Evolutionary conservation across 2,113 vertebrate species (phyloP).

Genomic region (Lagopus muta): DNA sequence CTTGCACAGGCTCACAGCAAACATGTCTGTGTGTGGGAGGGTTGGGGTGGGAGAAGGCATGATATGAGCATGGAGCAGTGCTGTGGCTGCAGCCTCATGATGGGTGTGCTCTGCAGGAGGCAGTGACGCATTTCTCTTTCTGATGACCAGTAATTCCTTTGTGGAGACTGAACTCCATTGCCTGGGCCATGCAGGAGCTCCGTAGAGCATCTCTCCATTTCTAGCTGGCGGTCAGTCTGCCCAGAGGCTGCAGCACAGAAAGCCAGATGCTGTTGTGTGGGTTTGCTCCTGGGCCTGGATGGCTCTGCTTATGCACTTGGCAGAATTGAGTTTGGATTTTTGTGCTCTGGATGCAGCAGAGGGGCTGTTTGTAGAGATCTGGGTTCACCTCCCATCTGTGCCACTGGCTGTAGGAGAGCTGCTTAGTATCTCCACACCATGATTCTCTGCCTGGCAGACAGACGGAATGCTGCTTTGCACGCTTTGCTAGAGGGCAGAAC

Average conservation of each 20-base stretch:
- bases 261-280: background rate
- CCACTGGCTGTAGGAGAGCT: background rate
- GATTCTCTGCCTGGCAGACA: background rate
- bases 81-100: background rate
- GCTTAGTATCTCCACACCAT: background rate
- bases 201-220: background rate
- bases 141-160: background rate
- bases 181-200: background rate
- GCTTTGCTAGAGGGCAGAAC: background rate
- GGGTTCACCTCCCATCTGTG: background rate
- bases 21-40: background rate
- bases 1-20: rapidly evolving
- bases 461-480: background rate
- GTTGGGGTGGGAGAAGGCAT: background rate
- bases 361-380: background rate
- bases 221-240: rapidly evolving
- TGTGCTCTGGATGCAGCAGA: rapidly evolving
- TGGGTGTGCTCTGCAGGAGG: background rate
- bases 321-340: background rate
- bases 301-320: background rate
- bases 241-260: background rate
- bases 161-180: rapidly evolving
- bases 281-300: background rate
- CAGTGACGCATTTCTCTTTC: background rate
- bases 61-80: rapidly evolving